phyloP scores from a whole-genome alignment of 1,140 invertebrate species.

The Penaeus chinensis region DNA sequence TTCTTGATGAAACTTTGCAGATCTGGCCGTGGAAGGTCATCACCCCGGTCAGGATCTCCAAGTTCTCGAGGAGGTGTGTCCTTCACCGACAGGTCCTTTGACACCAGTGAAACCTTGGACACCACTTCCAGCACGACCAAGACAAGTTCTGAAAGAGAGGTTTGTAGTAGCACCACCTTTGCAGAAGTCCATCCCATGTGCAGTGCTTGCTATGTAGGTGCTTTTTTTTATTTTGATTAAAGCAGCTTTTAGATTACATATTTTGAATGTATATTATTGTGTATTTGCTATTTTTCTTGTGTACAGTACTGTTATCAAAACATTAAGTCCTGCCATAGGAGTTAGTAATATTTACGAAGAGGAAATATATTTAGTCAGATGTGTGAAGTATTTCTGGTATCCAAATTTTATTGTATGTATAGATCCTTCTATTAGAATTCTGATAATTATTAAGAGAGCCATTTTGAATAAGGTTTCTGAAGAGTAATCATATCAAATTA shows the following conservation, averaged over 20 bases:
- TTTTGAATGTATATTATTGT: background rate
- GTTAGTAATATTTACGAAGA: too few relatives aligned
- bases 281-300: too few relatives aligned
- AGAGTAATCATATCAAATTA: too few relatives aligned
- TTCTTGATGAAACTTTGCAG: constrained; percentile 20
- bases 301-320: too few relatives aligned
- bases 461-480: too few relatives aligned
- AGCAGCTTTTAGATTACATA: background rate
- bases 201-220: background rate
- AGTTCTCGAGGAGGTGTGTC: constrained; percentile 52
- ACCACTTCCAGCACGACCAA: constrained; percentile 53
- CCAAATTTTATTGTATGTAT: too few relatives aligned
- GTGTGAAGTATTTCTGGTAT: too few relatives aligned
- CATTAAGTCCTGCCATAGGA: too few relatives aligned
- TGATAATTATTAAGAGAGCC: too few relatives aligned
- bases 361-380: too few relatives aligned
- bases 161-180: background rate
- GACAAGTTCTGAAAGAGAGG: constrained; percentile 52
- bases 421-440: too few relatives aligned
- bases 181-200: background rate
- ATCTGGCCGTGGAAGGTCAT: constrained; percentile 50
- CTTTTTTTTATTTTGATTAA: background rate
- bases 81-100: constrained; percentile 50
- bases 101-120: constrained; percentile 51
- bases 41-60: constrained; percentile 45